Evolutionary conservation across 2,113 vertebrate genomes (phyloP), one percentile per base, ranked within the genome.

Genomic region (Nesoenas mayeri): DNA sequence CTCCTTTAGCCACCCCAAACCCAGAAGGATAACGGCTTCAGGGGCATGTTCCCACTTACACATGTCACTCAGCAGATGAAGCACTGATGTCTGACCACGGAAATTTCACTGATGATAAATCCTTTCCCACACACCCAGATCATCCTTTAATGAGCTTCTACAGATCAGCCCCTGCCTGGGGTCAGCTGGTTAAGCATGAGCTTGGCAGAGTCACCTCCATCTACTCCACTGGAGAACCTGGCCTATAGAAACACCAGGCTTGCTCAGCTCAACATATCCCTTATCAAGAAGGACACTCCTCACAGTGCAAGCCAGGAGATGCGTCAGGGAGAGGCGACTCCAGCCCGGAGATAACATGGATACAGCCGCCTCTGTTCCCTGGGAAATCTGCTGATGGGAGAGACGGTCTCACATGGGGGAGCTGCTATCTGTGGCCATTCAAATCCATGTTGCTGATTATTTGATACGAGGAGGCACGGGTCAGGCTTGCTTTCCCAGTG

Each of bases 191-290:
- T 28, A 12, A 90, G 5, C 19, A 19, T 2, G 15, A 38, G 9
- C 15, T 72, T 51, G 50, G 48, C 74, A 71, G 81, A 71, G 48
- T 31, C 3, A 1, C 38, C 47, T 64, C 74, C 69, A 22, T 40
- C 48, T 54, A 13, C 56, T 32, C 15, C 11, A 0, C 0, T 14
- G 32, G 42, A 82, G 53, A 61, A 62, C 56, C 31, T 20, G 67
- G 54, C n/a, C 36, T 0, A 0, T 15, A 28, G 26, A 60, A 91
- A 65, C 0, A 0, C 57, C 36, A 13, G 79, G 15, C 40, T 69
- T 15, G 53, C 61, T 91, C 11, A 53, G 77, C 69, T 84, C 80
- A 48, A 9, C 82, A 31, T 6, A 70, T 4, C 54, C 48, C 60
- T 82, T 75, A 61, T 73, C 82, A 54, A 29, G 48, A 66, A 40